These are phyloP conservation scores for Melanocharis versteri DNA, from an alignment of 2,113 vertebrate species.

Conservation along the genomic window DNA sequence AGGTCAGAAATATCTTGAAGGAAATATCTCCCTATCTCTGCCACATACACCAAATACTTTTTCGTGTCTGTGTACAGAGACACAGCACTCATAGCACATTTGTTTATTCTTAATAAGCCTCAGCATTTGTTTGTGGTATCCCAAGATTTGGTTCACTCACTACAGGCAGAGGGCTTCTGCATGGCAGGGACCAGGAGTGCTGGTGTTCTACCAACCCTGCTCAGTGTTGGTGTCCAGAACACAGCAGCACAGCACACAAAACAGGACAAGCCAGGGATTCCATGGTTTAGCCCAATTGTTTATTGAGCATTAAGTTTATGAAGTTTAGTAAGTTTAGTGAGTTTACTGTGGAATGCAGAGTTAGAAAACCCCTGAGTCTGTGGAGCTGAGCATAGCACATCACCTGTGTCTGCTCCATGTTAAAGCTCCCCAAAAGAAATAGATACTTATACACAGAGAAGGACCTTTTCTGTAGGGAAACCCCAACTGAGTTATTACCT, in stretches of 20 bases:
- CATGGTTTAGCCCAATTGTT: background rate
- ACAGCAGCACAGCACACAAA: background rate
- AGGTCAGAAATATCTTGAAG: background rate
- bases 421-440: background rate
- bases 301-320: background rate
- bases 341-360: background rate
- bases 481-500: background rate
- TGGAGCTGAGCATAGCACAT: background rate
- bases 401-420: background rate
- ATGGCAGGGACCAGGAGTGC: background rate
- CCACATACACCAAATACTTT: accelerated
- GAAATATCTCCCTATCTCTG: background rate
- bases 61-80: background rate
- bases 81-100: background rate
- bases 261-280: background rate
- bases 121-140: background rate
- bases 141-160: background rate
- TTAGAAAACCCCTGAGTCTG: background rate
- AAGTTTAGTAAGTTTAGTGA: background rate
- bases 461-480: background rate
- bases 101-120: background rate
- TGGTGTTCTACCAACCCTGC: accelerated
- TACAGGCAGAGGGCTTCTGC: background rate
- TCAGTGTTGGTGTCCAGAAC: accelerated
- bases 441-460: background rate